Evolutionary conservation across 92 coral and sea anemone genomes (phyloP).

Genomic region (Porites rus): DNA sequence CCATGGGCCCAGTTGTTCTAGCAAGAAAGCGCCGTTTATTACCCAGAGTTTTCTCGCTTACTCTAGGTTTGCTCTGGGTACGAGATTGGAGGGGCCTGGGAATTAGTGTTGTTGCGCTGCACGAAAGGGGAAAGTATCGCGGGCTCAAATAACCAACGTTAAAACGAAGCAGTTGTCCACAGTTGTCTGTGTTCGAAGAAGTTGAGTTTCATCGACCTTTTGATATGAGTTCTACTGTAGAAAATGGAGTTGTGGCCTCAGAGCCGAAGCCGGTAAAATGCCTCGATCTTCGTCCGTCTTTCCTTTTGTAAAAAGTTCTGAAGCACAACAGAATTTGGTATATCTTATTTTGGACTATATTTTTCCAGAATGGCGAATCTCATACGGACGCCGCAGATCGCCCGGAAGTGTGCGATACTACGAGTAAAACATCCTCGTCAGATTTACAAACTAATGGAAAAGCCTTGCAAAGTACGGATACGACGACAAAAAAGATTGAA

Average conservation of each 20-base stretch:
- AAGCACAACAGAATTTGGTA: neutral
- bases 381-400: constrained; percentile 3
- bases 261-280: constrained; percentile 14
- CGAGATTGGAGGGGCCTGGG: neutral
- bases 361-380: constrained; percentile 41
- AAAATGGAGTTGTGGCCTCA: neutral
- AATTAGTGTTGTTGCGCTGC: neutral
- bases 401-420: constrained; percentile 35
- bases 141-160: neutral
- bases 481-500: constrained; percentile 45
- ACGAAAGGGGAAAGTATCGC: neutral
- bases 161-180: too few relatives aligned
- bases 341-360: neutral
- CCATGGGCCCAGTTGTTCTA: too few relatives aligned
- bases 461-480: constrained; percentile 30
- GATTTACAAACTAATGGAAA: neutral
- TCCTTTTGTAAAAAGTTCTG: too few relatives aligned
- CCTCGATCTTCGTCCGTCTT: too few relatives aligned
- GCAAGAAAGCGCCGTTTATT: too few relatives aligned
- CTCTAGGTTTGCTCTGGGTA: too few relatives aligned
- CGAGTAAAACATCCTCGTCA: neutral
- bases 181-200: neutral
- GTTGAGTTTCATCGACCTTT: neutral
- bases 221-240: constrained; percentile 14
- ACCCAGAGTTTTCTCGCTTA: too few relatives aligned